Evolutionary conservation across 2,797 vertebrate species (phyloP).

Genomic region (Hybognathus amarus): DNA sequence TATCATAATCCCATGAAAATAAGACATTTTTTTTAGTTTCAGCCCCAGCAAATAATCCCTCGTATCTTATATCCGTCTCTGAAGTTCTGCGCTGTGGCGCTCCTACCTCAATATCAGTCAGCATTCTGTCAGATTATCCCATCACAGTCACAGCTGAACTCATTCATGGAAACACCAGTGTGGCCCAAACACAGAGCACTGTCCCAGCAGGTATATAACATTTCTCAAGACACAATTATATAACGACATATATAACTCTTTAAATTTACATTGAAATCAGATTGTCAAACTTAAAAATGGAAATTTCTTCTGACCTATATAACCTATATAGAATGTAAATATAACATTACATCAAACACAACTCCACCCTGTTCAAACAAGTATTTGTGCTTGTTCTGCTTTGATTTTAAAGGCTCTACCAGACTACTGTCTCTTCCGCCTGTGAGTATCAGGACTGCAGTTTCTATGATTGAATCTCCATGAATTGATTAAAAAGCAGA

Average conservation of each 20-base stretch:
- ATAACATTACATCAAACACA: not conserved
- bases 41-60: conserved; percentile 46
- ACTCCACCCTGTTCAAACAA: conserved; percentile 10
- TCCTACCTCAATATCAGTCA: conserved; percentile 61
- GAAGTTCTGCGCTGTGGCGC: conserved; percentile 53
- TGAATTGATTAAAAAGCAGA: not conserved
- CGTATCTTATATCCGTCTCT: conserved; percentile 72
- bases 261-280: not conserved
- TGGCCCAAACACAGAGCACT: conserved; percentile 39
- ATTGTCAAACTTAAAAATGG: not conserved
- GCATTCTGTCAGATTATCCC: conserved; percentile 55
- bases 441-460: conserved; percentile 63
- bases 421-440: conserved; percentile 62
- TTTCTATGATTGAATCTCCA: not conserved
- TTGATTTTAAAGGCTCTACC: conserved; percentile 67
- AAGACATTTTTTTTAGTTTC: not conserved
- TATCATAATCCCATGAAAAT: not conserved
- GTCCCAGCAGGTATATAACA: conserved; percentile 63
- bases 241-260: too few relatives aligned
- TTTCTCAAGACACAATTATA: not conserved
- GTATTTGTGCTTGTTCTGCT: not conserved
- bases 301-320: not conserved
- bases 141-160: conserved; percentile 64
- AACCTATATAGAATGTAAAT: too few relatives aligned
- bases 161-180: conserved; percentile 8